A percentile compares a stretch with the other conserved stretches of the same genome.
Conservation (phyloP, 2,888 invertebrate genomes). For the Polylopha cassiicola region DNA sequence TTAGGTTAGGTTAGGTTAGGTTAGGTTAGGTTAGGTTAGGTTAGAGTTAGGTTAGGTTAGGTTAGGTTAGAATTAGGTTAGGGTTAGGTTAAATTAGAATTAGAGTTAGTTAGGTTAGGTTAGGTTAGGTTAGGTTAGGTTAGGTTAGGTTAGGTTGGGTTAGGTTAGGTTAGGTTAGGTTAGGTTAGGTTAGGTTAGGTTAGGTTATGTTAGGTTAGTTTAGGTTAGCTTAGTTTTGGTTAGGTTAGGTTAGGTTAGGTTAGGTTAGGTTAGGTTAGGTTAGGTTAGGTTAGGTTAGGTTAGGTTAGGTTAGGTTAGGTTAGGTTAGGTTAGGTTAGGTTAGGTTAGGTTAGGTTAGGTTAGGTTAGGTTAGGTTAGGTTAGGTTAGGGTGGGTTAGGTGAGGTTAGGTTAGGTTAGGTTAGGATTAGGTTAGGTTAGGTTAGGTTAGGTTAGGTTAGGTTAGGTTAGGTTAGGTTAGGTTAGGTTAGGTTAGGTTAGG, state of each 20-base stretch:
- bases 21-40: constrained; percentile 13
- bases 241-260: constrained; percentile 21
- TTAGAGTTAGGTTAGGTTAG: constrained; percentile 12
- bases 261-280: constrained; percentile 26
- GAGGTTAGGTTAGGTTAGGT: constrained; percentile 17
- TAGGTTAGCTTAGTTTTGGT: constrained; percentile 14
- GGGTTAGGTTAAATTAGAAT: constrained; percentile 5
- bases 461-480: constrained; percentile 13
- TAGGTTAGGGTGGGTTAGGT: constrained; percentile 23
- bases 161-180: constrained; percentile 23
- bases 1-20: constrained; percentile 8
- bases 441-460: constrained; percentile 14
- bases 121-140: constrained; percentile 14
- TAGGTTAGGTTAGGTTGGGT: constrained; percentile 16
- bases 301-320: constrained; percentile 25
- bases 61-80: constrained; percentile 7
- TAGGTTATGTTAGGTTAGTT: constrained; percentile 21
- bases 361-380: constrained; percentile 24
- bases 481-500: constrained; percentile 11
- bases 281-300: constrained; percentile 24
- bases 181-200: constrained; percentile 27
- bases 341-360: constrained; percentile 27
- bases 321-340: constrained; percentile 28
- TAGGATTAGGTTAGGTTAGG: constrained; percentile 5
- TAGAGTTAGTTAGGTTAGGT: constrained; percentile 5